A percentile compares a stretch with the other conserved stretches of the same genome.
Conservation (phyloP, 1,140 invertebrate species). For the Dendroctonus ponderosae region DNA sequence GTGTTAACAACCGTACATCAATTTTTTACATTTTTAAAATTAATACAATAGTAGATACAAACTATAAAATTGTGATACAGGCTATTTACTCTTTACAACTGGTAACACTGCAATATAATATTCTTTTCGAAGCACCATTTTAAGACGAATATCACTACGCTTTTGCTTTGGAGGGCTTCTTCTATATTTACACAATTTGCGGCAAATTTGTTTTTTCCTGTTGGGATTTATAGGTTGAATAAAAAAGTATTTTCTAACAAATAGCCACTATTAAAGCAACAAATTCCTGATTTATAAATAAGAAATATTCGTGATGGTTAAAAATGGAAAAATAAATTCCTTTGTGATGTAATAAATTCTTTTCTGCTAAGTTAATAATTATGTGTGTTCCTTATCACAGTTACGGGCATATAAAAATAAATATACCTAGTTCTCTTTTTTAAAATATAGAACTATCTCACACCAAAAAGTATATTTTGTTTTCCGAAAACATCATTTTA, state of each 20-base stretch:
- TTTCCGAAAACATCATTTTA: no score
- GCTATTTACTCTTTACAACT: conserved; percentile 16
- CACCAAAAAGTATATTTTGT: not conserved
- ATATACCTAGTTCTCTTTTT: conserved; percentile 20
- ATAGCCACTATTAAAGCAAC: no score
- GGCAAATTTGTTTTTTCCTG: not conserved
- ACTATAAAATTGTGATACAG: conserved; percentile 36
- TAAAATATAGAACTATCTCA: conserved; percentile 19
- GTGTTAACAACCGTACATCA: conserved; percentile 29
- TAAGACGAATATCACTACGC: conserved; percentile 31
- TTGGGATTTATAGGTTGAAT: no score
- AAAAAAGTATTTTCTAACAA: no score
- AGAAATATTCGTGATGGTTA: conserved; percentile 16
- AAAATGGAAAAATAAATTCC: conserved; percentile 12
- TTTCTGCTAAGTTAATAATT: conserved; percentile 26
- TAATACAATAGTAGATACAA: conserved; percentile 26
- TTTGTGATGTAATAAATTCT: conserved; percentile 25
- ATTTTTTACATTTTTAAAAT: conserved; percentile 10
- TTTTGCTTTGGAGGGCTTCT: conserved; percentile 29
- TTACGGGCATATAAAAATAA: conserved; percentile 29
- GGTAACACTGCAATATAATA: conserved; percentile 15
- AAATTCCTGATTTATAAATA: no score
- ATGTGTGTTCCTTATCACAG: conserved; percentile 33
- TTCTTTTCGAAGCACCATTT: conserved; percentile 30
- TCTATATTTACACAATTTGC: conserved; percentile 18